Percentiles rank a stretch among this genome's conserved stretches.
Conservation (phyloP, 2,113 vertebrate genomes). For the Paracanthobrama guichenoti region DNA sequence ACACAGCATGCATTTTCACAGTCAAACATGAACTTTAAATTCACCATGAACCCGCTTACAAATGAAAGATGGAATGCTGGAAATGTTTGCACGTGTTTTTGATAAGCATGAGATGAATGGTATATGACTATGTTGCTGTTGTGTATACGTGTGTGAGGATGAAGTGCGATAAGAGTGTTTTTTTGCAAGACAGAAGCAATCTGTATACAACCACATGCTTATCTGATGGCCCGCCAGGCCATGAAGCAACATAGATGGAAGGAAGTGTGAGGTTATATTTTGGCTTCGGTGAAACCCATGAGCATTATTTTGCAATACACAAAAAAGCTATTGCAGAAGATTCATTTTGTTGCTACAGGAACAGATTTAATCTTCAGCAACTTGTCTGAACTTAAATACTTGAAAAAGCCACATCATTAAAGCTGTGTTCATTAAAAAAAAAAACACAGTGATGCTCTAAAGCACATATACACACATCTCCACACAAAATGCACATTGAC, state of each 20-base stretch:
- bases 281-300: not conserved
- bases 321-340: not conserved
- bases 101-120: constrained; percentile 27
- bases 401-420: not conserved
- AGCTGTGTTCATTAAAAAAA: constrained; percentile 25
- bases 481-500: constrained; percentile 11
- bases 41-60: constrained; percentile 50
- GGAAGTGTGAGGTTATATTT: constrained; percentile 27
- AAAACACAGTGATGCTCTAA: not conserved
- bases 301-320: not conserved
- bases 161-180: not conserved
- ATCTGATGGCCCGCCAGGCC: constrained; percentile 10
- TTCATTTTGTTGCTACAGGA: not conserved
- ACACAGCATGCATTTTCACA: constrained; percentile 42
- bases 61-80: not conserved
- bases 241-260: constrained; percentile 19
- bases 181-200: not conserved
- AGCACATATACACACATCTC: not conserved
- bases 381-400: not conserved
- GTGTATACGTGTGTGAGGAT: not conserved
- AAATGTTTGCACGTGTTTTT: not conserved
- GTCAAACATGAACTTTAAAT: constrained; percentile 2
- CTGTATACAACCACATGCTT: constrained; percentile 31
- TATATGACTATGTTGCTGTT: constrained; percentile 19
- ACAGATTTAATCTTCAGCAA: not conserved